These are phyloP conservation scores for Andrena hattorfiana DNA, from an alignment of 2,888 invertebrate species.

Conservation along the genomic window DNA sequence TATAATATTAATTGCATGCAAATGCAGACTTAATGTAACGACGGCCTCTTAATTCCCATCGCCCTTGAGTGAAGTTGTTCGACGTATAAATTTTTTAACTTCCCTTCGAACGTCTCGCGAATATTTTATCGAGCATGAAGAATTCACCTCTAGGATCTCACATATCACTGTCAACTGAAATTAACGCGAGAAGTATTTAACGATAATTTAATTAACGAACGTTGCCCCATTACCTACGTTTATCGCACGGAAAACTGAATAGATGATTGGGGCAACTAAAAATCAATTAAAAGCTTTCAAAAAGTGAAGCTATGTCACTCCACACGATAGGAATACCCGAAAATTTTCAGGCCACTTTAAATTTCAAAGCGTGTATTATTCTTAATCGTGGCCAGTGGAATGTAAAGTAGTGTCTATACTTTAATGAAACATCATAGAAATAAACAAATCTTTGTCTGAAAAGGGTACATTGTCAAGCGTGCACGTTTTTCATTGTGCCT, in stretches of 20 bases:
- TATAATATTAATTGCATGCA: constrained; percentile 42
- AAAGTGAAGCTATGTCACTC: background rate
- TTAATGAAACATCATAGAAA: too few relatives aligned
- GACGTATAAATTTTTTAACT: background rate
- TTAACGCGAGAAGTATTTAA: background rate
- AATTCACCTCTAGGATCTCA: background rate
- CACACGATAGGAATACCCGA: too few relatives aligned
- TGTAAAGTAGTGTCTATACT: too few relatives aligned
- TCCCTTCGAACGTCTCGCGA: background rate
- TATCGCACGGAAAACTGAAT: background rate
- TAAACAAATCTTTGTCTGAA: background rate
- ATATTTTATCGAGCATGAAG: background rate
- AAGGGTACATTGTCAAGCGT: background rate
- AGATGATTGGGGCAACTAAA: background rate
- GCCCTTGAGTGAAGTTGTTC: background rate
- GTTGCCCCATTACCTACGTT: background rate
- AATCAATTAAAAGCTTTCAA: background rate
- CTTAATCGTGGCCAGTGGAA: too few relatives aligned
- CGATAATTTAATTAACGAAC: constrained; percentile 8
- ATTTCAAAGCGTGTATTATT: background rate
- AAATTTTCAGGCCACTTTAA: background rate
- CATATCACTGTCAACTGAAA: background rate
- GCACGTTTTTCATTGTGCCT: background rate
- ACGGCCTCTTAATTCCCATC: constrained; percentile 31
- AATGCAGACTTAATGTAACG: constrained; percentile 26